Conservation (phyloP, 2,113 vertebrate species). For the Rhabdornis inornatus region DNA sequence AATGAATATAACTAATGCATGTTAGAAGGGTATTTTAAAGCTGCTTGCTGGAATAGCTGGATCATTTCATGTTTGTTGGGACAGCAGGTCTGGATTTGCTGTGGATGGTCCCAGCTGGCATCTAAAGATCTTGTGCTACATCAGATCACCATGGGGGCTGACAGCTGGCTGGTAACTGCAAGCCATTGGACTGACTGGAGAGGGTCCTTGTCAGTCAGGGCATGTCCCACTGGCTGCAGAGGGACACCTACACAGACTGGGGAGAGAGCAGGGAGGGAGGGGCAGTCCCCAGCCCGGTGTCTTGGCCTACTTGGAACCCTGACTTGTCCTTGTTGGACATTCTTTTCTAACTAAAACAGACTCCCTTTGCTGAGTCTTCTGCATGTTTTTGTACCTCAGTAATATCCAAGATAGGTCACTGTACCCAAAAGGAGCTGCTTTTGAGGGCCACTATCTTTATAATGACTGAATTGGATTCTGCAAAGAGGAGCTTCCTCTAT, state of each 20-base stretch:
- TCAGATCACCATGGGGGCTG: not conserved
- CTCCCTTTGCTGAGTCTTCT: not conserved
- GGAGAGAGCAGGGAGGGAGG: not conserved
- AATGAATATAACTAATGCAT: not conserved
- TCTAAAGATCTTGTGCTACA: not conserved
- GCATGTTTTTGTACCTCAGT: not conserved
- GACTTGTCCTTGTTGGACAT: not conserved
- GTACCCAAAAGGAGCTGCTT: not conserved
- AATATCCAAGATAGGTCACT: not conserved
- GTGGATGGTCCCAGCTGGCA: not conserved
- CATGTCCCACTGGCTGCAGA: not conserved
- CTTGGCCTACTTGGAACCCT: rapidly evolving
- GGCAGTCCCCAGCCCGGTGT: not conserved
- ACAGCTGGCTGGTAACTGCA: not conserved
- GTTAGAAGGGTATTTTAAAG: not conserved
- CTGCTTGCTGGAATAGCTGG: not conserved
- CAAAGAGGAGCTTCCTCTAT: not conserved
- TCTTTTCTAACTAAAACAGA: not conserved
- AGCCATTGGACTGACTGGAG: not conserved
- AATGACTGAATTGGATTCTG: not conserved
- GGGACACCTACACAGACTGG: not conserved
- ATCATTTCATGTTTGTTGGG: not conserved
- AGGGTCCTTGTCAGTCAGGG: not conserved
- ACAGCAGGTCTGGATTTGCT: not conserved
- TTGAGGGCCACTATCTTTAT: not conserved